Percentiles rank a stretch among this genome's conserved stretches.
Evolutionary conservation across 2,888 invertebrate species (phyloP).

Genomic region (Lasioglossum oenotherae): DNA sequence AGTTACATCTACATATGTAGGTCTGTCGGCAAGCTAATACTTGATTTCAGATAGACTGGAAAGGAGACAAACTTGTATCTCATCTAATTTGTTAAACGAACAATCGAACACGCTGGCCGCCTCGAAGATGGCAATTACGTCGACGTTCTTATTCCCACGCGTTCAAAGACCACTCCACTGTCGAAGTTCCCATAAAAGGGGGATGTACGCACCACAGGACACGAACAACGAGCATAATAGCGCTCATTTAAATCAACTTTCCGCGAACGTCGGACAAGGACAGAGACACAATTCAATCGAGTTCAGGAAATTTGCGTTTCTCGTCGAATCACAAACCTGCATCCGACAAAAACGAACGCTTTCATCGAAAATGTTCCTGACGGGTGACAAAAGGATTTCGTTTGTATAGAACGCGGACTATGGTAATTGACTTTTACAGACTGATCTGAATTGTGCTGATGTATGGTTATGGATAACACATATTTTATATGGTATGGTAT

Average conservation of each 20-base stretch:
- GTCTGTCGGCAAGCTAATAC: not conserved
- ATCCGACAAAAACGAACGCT: not conserved
- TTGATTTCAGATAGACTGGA: not conserved
- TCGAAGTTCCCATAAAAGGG: slow-evolving; percentile 66
- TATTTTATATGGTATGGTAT: too few relatives aligned
- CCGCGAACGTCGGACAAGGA: slow-evolving; percentile 38
- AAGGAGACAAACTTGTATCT: not conserved
- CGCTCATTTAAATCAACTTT: slow-evolving; percentile 63
- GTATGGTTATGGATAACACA: not conserved
- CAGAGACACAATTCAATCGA: slow-evolving; percentile 2
- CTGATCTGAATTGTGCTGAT: not conserved
- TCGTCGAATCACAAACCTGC: not conserved
- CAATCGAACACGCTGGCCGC: not conserved
- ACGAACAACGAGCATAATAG: slow-evolving; percentile 67
- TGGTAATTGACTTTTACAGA: not conserved
- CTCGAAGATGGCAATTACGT: slow-evolving; percentile 36
- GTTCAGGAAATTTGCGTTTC: slow-evolving; percentile 27
- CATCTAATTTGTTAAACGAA: not conserved
- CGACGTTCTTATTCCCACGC: slow-evolving; percentile 68
- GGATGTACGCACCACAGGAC: slow-evolving; percentile 63
- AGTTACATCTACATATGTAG: too few relatives aligned
- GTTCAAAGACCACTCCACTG: slow-evolving; percentile 60
- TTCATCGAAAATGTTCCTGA: not conserved
- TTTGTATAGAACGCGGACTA: not conserved
- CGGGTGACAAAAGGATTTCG: not conserved